These are phyloP conservation scores for Pelobates cultripes DNA, from an alignment of 2,797 vertebrate genomes.

Conservation along the genomic window DNA sequence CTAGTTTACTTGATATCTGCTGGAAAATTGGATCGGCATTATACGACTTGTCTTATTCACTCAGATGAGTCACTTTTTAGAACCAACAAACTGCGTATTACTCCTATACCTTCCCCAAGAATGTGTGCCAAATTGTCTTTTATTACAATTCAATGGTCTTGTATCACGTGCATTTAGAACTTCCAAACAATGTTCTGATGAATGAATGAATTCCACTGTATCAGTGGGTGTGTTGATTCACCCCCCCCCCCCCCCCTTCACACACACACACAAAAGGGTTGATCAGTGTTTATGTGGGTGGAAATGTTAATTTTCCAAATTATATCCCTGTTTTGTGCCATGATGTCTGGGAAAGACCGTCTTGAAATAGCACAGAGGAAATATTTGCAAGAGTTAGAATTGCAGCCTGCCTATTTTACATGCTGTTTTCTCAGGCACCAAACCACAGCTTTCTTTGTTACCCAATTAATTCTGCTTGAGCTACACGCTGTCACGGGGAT, in stretches of 20 bases:
- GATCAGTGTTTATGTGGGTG: background rate
- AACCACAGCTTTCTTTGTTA: conserved; percentile 53
- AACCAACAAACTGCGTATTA: too few species aligned
- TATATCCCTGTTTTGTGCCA: background rate
- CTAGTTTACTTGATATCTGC: too few species aligned
- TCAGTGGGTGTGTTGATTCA: background rate
- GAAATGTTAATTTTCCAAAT: background rate
- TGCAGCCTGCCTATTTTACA: conserved; percentile 45
- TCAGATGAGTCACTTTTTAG: too few species aligned
- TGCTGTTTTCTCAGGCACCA: conserved; percentile 48
- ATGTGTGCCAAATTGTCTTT: too few species aligned
- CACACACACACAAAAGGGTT: background rate
- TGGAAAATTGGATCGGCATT: too few species aligned
- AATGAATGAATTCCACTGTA: background rate
- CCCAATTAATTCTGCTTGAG: conserved; percentile 55
- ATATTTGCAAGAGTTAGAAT: conserved; percentile 34
- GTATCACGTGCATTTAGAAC: too few species aligned
- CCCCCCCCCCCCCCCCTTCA: too few species aligned
- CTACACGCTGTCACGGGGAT: conserved; percentile 43
- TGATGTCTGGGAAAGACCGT: conserved; percentile 29
- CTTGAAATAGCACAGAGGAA: conserved; percentile 27
- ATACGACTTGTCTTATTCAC: too few species aligned
- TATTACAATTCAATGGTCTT: too few species aligned
- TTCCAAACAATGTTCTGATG: background rate
- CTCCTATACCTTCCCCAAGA: too few species aligned